Evolutionary conservation across 2,797 vertebrate genomes (phyloP).

Genomic region (Moxostoma hubbsi): DNA sequence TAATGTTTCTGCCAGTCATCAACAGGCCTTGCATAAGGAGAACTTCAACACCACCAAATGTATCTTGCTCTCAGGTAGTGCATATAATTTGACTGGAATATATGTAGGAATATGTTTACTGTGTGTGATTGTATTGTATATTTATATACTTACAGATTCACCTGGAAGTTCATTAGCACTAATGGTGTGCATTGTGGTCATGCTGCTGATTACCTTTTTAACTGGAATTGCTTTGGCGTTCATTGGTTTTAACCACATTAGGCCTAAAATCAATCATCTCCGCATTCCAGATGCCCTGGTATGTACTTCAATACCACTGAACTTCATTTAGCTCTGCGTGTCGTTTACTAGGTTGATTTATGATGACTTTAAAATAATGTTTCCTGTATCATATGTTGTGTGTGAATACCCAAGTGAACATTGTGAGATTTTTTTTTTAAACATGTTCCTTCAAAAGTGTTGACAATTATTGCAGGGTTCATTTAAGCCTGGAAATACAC

Average conservation of each 20-base stretch:
- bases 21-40: background rate
- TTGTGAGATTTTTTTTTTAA: background rate
- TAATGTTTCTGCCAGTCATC: constrained; percentile 50
- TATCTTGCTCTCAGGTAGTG: constrained; percentile 38
- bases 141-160: background rate
- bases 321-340: background rate
- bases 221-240: constrained; percentile 2
- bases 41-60: constrained; percentile 48
- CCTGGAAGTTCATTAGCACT: background rate
- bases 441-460: no score
- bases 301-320: constrained; percentile 5
- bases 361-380: background rate
- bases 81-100: no score
- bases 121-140: no score
- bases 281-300: constrained; percentile 54
- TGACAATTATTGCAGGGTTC: no score
- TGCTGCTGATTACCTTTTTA: constrained; percentile 34
- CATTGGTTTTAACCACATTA: constrained; percentile 14
- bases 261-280: background rate
- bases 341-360: background rate
- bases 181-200: background rate
- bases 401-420: background rate
- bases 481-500: no score
- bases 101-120: no score
- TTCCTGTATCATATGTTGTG: background rate